phyloP scores from a whole-genome alignment of 2,888 invertebrate species.

The Choreutis nemorana region DNA sequence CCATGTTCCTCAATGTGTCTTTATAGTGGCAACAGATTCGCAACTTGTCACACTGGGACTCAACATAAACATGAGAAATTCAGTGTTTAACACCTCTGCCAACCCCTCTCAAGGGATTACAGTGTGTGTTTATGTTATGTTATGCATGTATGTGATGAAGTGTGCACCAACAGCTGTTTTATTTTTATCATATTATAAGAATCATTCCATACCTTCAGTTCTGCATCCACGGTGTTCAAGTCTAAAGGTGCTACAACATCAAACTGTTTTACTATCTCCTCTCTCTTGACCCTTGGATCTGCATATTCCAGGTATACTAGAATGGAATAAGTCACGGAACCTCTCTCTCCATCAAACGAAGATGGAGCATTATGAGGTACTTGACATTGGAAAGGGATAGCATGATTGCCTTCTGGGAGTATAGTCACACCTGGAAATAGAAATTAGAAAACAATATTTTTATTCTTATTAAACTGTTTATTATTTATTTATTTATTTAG shows the following conservation, averaged over 20 bases:
- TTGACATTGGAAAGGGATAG: conserved; percentile 29
- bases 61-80: no score
- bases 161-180: no score
- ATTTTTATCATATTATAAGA: no score
- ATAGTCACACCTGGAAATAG: conserved; percentile 18
- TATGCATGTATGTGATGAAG: no score
- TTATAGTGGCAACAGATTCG: no score
- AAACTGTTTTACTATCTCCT: conserved; percentile 20
- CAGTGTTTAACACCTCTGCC: no score
- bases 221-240: conserved; percentile 20
- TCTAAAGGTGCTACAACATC: conserved; percentile 34
- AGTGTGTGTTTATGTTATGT: no score
- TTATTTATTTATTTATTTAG: no score
- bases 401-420: conserved; percentile 23
- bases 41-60: no score
- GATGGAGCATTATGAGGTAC: conserved; percentile 34
- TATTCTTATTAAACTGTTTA: background rate
- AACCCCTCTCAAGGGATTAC: no score
- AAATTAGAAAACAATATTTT: background rate
- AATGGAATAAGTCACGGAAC: conserved; percentile 23
- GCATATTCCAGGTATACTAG: conserved; percentile 21
- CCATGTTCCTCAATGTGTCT: no score
- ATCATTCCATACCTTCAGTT: conserved; percentile 25
- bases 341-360: conserved; percentile 24
- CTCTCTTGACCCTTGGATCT: conserved; percentile 13